phyloP scores from a whole-genome alignment of 2,797 vertebrate genomes.

The Picus viridis region DNA sequence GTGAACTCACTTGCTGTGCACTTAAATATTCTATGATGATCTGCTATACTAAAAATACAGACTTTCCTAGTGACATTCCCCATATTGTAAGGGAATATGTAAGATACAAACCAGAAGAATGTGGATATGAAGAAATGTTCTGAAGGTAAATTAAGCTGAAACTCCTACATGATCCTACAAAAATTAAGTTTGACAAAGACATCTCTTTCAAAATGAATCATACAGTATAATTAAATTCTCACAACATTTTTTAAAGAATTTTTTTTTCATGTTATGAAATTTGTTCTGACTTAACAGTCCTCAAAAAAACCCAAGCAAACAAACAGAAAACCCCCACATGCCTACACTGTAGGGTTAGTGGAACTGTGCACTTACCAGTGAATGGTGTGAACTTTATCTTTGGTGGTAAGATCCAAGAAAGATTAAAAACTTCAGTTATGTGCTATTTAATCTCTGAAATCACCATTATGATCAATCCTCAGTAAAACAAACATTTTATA shows the following conservation, averaged over 20 bases:
- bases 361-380: neutral
- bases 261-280: neutral
- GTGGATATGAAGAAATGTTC: neutral
- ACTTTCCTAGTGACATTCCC: neutral
- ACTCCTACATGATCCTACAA: neutral
- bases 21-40: neutral
- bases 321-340: neutral
- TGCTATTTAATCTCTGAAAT: neutral
- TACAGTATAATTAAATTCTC: neutral
- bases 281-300: neutral
- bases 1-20: neutral
- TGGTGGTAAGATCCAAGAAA: neutral
- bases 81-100: neutral
- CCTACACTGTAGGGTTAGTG: neutral
- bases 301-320: neutral
- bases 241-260: neutral
- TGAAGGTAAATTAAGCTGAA: neutral
- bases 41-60: neutral
- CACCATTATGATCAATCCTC: neutral
- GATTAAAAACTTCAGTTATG: neutral
- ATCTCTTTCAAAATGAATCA: slow-evolving; percentile 22
- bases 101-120: neutral
- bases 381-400: neutral
- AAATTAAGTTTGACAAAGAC: neutral
- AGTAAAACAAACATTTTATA: neutral